Evolutionary conservation across 2,888 invertebrate genomes (phyloP).

Genomic region (Lobophora halterata): DNA sequence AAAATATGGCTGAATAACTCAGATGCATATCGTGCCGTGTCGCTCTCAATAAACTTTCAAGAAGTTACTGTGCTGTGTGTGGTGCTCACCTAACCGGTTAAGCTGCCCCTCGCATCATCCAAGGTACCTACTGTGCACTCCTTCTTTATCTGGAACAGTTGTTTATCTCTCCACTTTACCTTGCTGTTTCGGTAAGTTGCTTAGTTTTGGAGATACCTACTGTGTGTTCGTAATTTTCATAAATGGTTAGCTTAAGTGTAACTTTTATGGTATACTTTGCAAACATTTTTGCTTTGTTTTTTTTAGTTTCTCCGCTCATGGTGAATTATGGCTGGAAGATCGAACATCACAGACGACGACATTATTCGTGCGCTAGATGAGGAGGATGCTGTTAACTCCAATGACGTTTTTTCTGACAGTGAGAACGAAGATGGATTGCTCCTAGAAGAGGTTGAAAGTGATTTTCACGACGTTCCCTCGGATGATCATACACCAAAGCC

Average conservation of each 20-base stretch:
- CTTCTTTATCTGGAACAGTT: too few relatives aligned
- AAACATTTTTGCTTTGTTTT: slow-evolving; percentile 2
- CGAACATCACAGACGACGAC: slow-evolving; percentile 7
- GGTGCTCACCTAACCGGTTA: too few relatives aligned
- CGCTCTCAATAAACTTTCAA: too few relatives aligned
- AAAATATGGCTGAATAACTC: too few relatives aligned
- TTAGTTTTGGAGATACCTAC: slow-evolving; percentile 1
- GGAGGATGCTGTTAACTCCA: not conserved
- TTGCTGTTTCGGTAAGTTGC: not conserved
- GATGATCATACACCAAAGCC: too few relatives aligned
- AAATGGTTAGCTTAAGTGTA: slow-evolving; percentile 1
- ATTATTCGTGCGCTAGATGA: slow-evolving; percentile 1
- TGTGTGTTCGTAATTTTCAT: slow-evolving; percentile 1
- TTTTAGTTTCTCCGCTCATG: slow-evolving; percentile 1
- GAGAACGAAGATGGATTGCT: slow-evolving; percentile 4
- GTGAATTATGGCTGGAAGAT: not conserved
- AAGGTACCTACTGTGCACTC: too few relatives aligned
- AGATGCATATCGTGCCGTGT: too few relatives aligned
- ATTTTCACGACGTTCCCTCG: not conserved
- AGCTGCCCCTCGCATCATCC: too few relatives aligned
- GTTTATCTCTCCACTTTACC: too few relatives aligned
- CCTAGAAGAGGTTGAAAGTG: slow-evolving; percentile 1
- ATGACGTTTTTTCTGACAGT: not conserved
- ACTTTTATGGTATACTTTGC: not conserved
- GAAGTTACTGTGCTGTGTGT: too few relatives aligned